phyloP scores from a whole-genome alignment of 2,888 invertebrate species.

The Dione juno region DNA sequence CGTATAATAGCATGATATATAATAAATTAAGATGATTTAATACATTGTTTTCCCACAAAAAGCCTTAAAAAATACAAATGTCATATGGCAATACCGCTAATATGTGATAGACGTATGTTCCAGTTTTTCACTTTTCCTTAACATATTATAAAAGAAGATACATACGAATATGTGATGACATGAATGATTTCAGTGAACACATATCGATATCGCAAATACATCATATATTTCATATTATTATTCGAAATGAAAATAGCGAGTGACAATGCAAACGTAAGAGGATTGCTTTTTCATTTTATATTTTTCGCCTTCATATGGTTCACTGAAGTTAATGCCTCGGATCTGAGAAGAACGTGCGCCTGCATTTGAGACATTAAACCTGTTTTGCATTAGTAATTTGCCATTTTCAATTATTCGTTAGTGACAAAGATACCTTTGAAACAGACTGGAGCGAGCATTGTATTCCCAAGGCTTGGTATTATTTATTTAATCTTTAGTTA shows the following conservation, averaged over 20 bases:
- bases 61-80: neutral
- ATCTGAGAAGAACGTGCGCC: too few relatives aligned
- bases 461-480: too few relatives aligned
- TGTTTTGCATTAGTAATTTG: too few relatives aligned
- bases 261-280: neutral
- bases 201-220: slow-evolving; percentile 4
- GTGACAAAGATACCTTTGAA: too few relatives aligned
- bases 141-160: slow-evolving; percentile 20
- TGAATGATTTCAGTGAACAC: slow-evolving; percentile 19
- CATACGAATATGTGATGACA: neutral
- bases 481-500: too few relatives aligned
- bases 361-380: too few relatives aligned
- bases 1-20: too few relatives aligned
- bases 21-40: neutral
- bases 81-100: neutral
- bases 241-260: slow-evolving; percentile 1
- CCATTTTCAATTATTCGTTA: too few relatives aligned
- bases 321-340: too few relatives aligned
- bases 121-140: slow-evolving; percentile 12
- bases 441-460: too few relatives aligned
- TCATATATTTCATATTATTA: slow-evolving; percentile 6
- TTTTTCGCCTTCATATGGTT: neutral
- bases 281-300: neutral
- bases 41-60: neutral
- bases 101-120: neutral